Base-by-base conservation (phyloP, 2,113 vertebrate genomes). In the Aramus guarauna region DNA sequence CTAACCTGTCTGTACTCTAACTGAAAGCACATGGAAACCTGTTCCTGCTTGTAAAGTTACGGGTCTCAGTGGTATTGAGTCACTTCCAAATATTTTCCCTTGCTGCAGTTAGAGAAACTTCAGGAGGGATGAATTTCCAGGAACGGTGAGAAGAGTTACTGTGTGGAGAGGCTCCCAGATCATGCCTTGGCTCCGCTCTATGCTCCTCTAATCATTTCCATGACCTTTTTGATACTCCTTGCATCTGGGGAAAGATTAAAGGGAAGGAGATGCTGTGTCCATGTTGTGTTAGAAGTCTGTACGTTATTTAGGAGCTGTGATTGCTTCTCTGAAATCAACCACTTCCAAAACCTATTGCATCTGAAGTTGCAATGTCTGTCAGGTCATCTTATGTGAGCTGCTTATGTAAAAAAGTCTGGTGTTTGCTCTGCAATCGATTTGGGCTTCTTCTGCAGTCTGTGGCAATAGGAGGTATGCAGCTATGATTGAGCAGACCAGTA, bases 21-120 rank as follows among this genome's bases (percentile, higher is more conserved):
- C 92, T 93, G 75, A 82, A 97, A 95, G 93, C 96, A 92, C 76
- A 68, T 97, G 87, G 92, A 85, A 85, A 93, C 83, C 76, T 96
- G 36, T 77, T 96, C 76, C 75, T 83, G 69, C 94, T 80, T 88
- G 91, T 85, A 83, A 96, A 94, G 86, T 97, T 98, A 90, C 15
- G 3, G 74, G n/a, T 88, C 95, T 96, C 81, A 16, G 59, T 82
- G 66, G 92, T 91, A 91, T 96, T 67, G 48, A 96, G 83, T 97
- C 56, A 96, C 97, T 92, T 68, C 66, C 80, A 97, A 87, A 43
- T 96, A 88, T 92, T 97, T 90, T 96, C 76, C 85, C 56, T 84
- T 41, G n/a, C 74, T 90, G n/a, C 56, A 87, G 87, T 94, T 90
- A 95, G 73, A 84, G 56, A 84, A 89, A 69, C 48, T 89, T 86